These are phyloP conservation scores for Calameuta filiformis DNA, from an alignment of 2,888 invertebrate genomes.

Conservation along the genomic window DNA sequence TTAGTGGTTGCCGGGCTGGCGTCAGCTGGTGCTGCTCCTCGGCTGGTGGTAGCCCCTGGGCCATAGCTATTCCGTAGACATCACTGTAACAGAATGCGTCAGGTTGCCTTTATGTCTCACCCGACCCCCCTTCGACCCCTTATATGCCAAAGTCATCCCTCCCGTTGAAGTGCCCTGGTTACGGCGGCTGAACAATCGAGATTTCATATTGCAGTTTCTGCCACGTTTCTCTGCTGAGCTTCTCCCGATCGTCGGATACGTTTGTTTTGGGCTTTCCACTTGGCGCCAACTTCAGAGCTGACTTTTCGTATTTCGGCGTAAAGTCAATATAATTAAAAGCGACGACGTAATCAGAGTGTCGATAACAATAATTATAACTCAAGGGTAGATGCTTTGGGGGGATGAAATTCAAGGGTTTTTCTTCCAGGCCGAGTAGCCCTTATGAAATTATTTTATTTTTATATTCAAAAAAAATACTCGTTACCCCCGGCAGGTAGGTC, in stretches of 20 bases:
- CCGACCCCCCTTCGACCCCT: background rate
- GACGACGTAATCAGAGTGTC: background rate
- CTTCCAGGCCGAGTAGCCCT: background rate
- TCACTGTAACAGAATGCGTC: slow-evolving; percentile 57
- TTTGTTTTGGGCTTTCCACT: background rate
- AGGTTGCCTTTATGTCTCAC: slow-evolving; percentile 57
- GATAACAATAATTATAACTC: background rate
- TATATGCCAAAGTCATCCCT: background rate
- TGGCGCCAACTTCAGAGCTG: background rate
- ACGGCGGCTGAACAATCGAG: background rate
- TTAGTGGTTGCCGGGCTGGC: slow-evolving; percentile 44
- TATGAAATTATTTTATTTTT: background rate
- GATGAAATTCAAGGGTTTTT: background rate
- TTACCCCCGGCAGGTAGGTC: background rate
- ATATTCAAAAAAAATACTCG: background rate
- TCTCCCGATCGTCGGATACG: background rate
- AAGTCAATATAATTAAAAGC: background rate
- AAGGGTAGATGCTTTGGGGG: background rate
- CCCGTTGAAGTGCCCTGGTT: background rate
- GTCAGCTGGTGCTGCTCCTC: slow-evolving; percentile 41
- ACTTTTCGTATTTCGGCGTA: background rate
- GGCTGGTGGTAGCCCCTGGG: slow-evolving; percentile 25
- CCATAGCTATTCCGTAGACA: slow-evolving; percentile 50
- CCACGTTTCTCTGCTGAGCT: background rate
- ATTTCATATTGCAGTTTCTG: background rate